These are phyloP conservation scores for Anastatus disparis DNA, from an alignment of 1,140 invertebrate genomes.

Conservation along the genomic window DNA sequence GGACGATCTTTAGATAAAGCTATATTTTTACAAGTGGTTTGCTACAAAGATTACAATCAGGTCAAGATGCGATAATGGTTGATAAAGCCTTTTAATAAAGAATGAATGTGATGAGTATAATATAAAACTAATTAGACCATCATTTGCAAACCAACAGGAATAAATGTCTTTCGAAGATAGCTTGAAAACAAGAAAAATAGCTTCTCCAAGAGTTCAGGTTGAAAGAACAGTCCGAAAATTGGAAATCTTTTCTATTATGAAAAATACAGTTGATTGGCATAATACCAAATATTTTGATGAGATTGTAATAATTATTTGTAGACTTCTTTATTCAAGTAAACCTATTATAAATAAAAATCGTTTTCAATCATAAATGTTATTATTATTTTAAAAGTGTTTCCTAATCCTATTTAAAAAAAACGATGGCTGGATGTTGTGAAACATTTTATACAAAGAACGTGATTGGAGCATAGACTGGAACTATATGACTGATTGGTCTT, in stretches of 20 bases:
- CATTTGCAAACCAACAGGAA: slow-evolving; percentile 20
- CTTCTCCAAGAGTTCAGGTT: slow-evolving; percentile 42
- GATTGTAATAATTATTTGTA: slow-evolving; percentile 29
- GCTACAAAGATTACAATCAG: slow-evolving; percentile 5
- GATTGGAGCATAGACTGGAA: too few species aligned
- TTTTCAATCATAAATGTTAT: background rate
- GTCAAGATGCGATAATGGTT: slow-evolving; percentile 37
- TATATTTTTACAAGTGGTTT: slow-evolving; percentile 42
- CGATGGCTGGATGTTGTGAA: too few species aligned
- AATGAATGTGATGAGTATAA: slow-evolving; percentile 37
- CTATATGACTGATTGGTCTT: too few species aligned
- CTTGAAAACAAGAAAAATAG: slow-evolving; percentile 48
- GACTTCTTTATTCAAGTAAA: background rate
- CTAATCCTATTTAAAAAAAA: too few species aligned
- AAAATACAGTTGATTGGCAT: slow-evolving; percentile 29
- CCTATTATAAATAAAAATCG: slow-evolving; percentile 2
- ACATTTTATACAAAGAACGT: too few species aligned
- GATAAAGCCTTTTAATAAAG: slow-evolving; percentile 41
- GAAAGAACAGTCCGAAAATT: slow-evolving; percentile 45
- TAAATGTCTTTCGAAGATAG: slow-evolving; percentile 44
- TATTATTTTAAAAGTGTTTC: too few species aligned
- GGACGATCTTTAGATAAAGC: slow-evolving; percentile 51
- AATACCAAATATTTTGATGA: slow-evolving; percentile 17
- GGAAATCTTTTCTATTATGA: slow-evolving; percentile 48
- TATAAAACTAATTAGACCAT: slow-evolving; percentile 44